A percentile compares a stretch with the other conserved stretches of the same genome.
phyloP scores from a whole-genome alignment of 2,888 invertebrate genomes.

The Labia minor region DNA sequence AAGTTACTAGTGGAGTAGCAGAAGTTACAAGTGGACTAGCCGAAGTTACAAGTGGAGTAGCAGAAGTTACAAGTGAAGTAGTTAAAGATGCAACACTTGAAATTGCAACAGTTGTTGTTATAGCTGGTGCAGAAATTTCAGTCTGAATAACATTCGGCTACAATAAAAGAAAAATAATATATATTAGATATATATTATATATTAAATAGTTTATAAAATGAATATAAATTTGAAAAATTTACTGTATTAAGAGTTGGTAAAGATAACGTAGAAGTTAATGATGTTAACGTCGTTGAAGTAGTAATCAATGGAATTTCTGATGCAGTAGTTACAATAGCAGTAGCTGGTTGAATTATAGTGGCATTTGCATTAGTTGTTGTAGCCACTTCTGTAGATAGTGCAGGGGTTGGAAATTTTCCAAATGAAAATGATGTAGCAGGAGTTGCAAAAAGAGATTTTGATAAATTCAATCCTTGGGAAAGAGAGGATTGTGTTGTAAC shows the following conservation, averaged over 20 bases:
- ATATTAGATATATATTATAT: too few species aligned
- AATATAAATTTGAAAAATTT: too few species aligned
- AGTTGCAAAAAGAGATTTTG: slow-evolving; percentile 15
- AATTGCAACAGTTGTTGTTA: background rate
- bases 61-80: slow-evolving; percentile 23
- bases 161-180: too few species aligned
- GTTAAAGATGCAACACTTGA: slow-evolving; percentile 4
- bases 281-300: background rate
- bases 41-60: slow-evolving; percentile 21
- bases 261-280: too few species aligned
- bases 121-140: slow-evolving; percentile 13
- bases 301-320: slow-evolving; percentile 19
- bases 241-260: too few species aligned
- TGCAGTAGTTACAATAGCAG: slow-evolving; percentile 19
- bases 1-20: slow-evolving; percentile 28
- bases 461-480: background rate
- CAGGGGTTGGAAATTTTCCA: slow-evolving; percentile 19
- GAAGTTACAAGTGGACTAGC: slow-evolving; percentile 29
- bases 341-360: slow-evolving; percentile 16
- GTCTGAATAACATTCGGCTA: slow-evolving; percentile 2
- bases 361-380: slow-evolving; percentile 20
- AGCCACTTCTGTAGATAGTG: slow-evolving; percentile 27
- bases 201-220: too few species aligned
- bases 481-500: background rate
- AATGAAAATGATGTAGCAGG: slow-evolving; percentile 21